Percentiles rank a stretch among this genome's conserved stretches.
These are phyloP conservation scores for Halocaridina rubra DNA, from an alignment of 2,888 invertebrate species.

Conservation along the genomic window DNA sequence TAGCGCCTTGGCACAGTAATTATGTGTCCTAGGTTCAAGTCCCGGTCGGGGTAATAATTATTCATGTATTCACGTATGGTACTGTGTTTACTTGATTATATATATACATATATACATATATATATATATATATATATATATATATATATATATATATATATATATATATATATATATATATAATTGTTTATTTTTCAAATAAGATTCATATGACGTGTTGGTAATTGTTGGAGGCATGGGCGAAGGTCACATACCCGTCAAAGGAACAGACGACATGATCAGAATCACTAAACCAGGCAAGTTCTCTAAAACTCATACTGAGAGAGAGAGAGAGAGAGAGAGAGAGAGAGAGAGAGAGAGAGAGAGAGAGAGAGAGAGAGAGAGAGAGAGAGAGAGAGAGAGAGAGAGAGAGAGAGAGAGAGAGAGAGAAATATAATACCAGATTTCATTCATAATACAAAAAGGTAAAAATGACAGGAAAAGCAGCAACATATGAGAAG, in stretches of 20 bases:
- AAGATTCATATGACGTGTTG: slow-evolving; percentile 66
- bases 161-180: neutral
- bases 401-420: slow-evolving; percentile 1
- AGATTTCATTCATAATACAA: neutral
- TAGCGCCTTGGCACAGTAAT: no score
- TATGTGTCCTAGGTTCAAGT: no score
- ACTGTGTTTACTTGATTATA: neutral
- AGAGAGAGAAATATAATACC: neutral
- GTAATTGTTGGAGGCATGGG: slow-evolving; percentile 77
- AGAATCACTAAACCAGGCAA: slow-evolving; percentile 65
- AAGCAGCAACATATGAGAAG: no score
- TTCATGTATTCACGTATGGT: no score
- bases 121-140: neutral
- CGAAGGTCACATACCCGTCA: slow-evolving; percentile 89
- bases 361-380: neutral
- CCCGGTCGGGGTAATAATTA: no score
- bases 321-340: neutral
- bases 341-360: neutral
- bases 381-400: neutral
- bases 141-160: neutral
- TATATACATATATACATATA: neutral
- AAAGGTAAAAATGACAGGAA: no score
- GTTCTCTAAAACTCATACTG: neutral
- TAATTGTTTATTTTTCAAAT: slow-evolving; percentile 34
- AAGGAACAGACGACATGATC: slow-evolving; percentile 78